Base-by-base conservation (phyloP, 2,797 vertebrate species). In the Aulostomus chinensis region DNA sequence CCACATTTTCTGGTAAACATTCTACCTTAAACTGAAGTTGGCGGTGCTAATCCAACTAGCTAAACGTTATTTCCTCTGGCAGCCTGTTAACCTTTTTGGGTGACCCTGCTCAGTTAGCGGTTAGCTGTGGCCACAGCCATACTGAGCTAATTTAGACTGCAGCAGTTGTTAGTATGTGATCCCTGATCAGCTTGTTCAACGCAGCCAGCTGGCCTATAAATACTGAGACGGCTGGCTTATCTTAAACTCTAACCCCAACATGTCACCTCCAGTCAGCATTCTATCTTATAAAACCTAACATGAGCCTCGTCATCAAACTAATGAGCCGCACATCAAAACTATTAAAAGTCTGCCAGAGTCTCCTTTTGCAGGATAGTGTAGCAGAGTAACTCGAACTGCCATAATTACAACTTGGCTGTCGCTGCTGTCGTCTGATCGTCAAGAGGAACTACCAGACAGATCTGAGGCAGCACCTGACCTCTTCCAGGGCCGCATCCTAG, bases 101-200 rank as follows among this genome's bases (percentile, higher is more conserved):
- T 66, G 59, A 73, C 59, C 65, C 63, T 38, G 35, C 40, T 55
- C 54, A 39, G 58, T 58, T 61, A 73, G 68, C 22, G 0, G 29
- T 61, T 58, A 68, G 52, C 54, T 17, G n/a, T 39, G 36, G 36
- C 48, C 40, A 15, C 68, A 47, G 49, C 12, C 58, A 13, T 35
- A 12, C 42, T 14, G 58, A 49, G 62, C 75, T 73, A 78, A 68
- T 63, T 76, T 62, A 35, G 61, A 81, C 66, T 53, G 31, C 48
- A 69, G 28, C 71, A 75, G 73, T 76, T 68, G 63, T 60, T 70
- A 73, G 68, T 73, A 81, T 71, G 47, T 66, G 57, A 73, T 73
- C 62, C 47, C 68, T 50, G 68, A 76, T 78, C 78, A 64, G 70
- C 60, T 65, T 14, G 30, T 71, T 73, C 37, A 63, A 26, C 31